These are phyloP conservation scores for Gopherus evgoodei DNA, from an alignment of 2,113 vertebrate species.

Conservation along the genomic window DNA sequence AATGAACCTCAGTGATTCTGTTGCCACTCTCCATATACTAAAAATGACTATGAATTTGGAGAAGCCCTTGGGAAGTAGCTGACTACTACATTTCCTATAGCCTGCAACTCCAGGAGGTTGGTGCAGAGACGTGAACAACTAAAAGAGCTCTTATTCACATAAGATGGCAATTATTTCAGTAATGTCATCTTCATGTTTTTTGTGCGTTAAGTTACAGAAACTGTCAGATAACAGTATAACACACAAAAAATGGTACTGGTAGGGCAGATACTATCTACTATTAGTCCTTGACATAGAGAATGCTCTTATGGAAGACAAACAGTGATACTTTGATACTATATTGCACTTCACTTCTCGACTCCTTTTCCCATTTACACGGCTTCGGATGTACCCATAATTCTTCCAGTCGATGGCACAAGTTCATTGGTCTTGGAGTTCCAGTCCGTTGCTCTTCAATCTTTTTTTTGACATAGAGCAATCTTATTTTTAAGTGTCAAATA, in stretches of 20 bases:
- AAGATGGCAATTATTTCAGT: neutral
- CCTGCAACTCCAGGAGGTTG: neutral
- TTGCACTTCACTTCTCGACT: neutral
- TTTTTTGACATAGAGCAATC: too few relatives aligned
- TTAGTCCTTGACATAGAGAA: neutral
- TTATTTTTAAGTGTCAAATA: neutral
- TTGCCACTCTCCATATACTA: neutral
- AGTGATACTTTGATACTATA: neutral
- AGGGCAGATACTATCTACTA: neutral
- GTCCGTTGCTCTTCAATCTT: neutral
- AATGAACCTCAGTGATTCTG: conserved; percentile 1
- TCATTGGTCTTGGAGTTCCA: too few relatives aligned
- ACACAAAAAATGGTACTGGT: neutral
- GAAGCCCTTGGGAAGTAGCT: neutral
- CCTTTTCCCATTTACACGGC: neutral
- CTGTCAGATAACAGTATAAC: neutral
- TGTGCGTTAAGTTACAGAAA: neutral
- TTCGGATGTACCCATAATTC: neutral
- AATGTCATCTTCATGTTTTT: neutral
- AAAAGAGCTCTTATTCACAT: neutral
- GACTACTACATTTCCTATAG: neutral
- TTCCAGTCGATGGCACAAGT: neutral
- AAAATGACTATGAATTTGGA: neutral
- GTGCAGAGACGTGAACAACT: neutral
- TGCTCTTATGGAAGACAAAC: neutral